phyloP scores from a whole-genome alignment of 2,113 vertebrate genomes.

The Ageneiosus marmoratus region DNA sequence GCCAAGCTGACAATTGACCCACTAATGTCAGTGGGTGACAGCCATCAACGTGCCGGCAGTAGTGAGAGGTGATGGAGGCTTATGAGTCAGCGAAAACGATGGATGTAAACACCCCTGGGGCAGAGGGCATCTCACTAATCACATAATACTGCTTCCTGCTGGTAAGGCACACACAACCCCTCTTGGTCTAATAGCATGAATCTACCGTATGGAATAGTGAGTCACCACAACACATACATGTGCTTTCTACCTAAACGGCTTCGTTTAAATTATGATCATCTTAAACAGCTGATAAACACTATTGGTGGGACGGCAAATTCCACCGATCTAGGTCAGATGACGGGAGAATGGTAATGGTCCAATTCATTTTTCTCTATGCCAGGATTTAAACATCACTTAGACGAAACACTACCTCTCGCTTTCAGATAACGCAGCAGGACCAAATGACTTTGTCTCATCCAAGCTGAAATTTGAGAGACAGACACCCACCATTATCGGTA shows the following conservation, averaged over 20 bases:
- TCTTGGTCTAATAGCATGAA: slow-evolving; percentile 16
- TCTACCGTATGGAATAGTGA: slow-evolving; percentile 10
- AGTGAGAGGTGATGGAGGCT: slow-evolving; percentile 65
- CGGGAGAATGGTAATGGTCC: neutral
- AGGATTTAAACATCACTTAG: slow-evolving; percentile 16
- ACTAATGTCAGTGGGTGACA: slow-evolving; percentile 67
- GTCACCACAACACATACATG: slow-evolving; percentile 14
- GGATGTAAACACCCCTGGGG: slow-evolving; percentile 53
- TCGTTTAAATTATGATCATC: slow-evolving; percentile 28
- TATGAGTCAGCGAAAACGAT: slow-evolving; percentile 63
- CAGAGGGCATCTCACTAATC: slow-evolving; percentile 40
- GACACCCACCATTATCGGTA: slow-evolving; percentile 26
- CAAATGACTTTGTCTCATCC: slow-evolving; percentile 39
- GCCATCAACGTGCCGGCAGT: slow-evolving; percentile 51
- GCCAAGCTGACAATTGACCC: slow-evolving; percentile 65
- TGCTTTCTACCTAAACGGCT: slow-evolving; percentile 4
- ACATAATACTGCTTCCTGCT: slow-evolving; percentile 21
- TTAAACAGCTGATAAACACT: slow-evolving; percentile 13
- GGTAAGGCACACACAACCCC: neutral
- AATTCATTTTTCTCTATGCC: slow-evolving; percentile 17
- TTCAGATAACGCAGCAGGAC: slow-evolving; percentile 35
- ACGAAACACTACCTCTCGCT: slow-evolving; percentile 31
- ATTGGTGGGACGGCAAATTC: neutral
- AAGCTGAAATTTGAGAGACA: slow-evolving; percentile 33
- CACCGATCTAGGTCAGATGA: slow-evolving; percentile 12